Conservation (phyloP, 1,140 invertebrate species). For the Drosophila prosaltans region DNA sequence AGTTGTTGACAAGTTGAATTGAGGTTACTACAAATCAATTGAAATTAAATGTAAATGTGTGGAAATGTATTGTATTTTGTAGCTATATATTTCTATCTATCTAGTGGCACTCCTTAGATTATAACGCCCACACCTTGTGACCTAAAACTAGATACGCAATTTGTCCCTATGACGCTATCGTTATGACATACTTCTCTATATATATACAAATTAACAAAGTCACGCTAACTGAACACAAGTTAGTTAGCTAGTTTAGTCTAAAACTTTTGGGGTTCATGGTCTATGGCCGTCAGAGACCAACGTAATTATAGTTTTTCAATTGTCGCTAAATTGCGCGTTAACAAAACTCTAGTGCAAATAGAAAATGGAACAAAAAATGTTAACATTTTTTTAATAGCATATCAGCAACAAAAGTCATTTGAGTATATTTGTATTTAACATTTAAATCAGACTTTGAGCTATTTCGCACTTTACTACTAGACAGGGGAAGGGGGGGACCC, state of each 20-base stretch:
- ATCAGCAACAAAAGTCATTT: conserved; percentile 41
- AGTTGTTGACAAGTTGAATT: conserved; percentile 61
- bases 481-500: conserved; percentile 1
- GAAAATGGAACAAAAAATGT: too few species aligned
- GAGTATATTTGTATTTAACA: conserved; percentile 34
- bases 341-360: background rate
- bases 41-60: conserved; percentile 29
- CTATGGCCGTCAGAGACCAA: conserved; percentile 22
- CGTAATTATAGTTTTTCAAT: conserved; percentile 36
- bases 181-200: conserved; percentile 59
- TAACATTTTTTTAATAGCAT: conserved; percentile 25
- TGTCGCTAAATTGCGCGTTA: conserved; percentile 19
- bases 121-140: conserved; percentile 25
- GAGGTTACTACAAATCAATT: conserved; percentile 76
- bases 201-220: conserved; percentile 69
- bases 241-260: conserved; percentile 30
- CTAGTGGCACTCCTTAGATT: conserved; percentile 1
- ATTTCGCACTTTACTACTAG: conserved; percentile 62
- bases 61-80: background rate
- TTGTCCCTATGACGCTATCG: conserved; percentile 66
- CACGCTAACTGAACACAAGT: conserved; percentile 65
- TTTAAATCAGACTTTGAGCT: conserved; percentile 54
- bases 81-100: background rate
- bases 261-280: conserved; percentile 45
- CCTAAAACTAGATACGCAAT: conserved; percentile 27